Percentiles rank a stretch among this genome's conserved stretches.
Evolutionary conservation across 2,113 vertebrate genomes (phyloP).

Genomic region (Ictidomys tridecemlineatus): DNA sequence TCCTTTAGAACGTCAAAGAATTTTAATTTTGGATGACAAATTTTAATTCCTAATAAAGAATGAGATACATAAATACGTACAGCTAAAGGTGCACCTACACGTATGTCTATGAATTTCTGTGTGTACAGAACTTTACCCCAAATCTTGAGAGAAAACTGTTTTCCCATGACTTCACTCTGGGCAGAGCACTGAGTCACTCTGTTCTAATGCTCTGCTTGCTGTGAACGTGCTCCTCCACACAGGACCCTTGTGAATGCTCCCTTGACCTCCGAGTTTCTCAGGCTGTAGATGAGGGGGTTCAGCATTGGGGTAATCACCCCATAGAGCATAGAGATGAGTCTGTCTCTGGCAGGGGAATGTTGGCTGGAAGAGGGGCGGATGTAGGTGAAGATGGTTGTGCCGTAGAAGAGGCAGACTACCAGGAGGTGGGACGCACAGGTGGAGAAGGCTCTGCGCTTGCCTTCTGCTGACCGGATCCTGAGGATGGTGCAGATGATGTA

Average conservation of each 20-base stretch:
- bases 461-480: constrained; percentile 49
- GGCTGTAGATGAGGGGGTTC: constrained; percentile 64
- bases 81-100: background rate
- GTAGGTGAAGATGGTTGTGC: constrained; percentile 59
- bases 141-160: background rate
- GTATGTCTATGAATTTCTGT: background rate
- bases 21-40: background rate
- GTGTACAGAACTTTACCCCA: too few species aligned
- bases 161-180: background rate
- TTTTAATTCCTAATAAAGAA: background rate
- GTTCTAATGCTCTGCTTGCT: background rate
- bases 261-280: constrained; percentile 65
- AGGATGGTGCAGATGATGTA: constrained; percentile 69
- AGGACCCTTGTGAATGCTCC: background rate
- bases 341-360: background rate
- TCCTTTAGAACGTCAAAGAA: background rate
- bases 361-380: background rate
- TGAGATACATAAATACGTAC: background rate
- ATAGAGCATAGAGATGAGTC: constrained; percentile 50
- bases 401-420: constrained; percentile 70
- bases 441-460: constrained; percentile 72
- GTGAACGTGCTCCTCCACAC: background rate
- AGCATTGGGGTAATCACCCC: constrained; percentile 60
- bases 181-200: background rate
- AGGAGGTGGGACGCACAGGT: constrained; percentile 68